Percentiles rank a stretch among this genome's conserved stretches.
phyloP scores from a whole-genome alignment of 2,888 invertebrate species.

The Drosophila koepferae region DNA sequence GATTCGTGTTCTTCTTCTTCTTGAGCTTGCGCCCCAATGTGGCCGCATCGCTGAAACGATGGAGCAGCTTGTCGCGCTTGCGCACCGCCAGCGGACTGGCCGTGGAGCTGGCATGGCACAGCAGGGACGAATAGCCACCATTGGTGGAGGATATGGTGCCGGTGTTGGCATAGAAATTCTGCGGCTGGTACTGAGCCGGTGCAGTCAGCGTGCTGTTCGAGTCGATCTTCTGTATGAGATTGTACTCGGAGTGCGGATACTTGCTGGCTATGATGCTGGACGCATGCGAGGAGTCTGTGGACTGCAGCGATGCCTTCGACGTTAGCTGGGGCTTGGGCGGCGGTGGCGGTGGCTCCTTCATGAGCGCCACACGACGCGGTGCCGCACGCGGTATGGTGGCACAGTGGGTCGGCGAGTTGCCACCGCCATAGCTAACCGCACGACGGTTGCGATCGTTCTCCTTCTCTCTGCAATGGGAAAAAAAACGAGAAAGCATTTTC shows the following conservation, averaged over 20 bases:
- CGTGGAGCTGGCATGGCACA: constrained; percentile 83
- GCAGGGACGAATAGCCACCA: constrained; percentile 67
- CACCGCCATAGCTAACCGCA: constrained; percentile 83
- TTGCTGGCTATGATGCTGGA: constrained; percentile 81
- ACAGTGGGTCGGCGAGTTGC: constrained; percentile 64
- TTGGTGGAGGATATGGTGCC: constrained; percentile 72
- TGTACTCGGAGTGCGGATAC: constrained; percentile 83
- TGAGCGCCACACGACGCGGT: constrained; percentile 83
- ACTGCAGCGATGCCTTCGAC: constrained; percentile 75
- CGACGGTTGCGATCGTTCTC: constrained; percentile 84
- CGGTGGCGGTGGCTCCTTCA: constrained; percentile 84
- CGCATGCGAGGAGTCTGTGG: constrained; percentile 62
- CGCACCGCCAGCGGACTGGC: constrained; percentile 83
- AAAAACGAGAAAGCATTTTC: constrained; percentile 14
- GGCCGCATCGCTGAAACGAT: constrained; percentile 85
- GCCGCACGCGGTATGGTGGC: constrained; percentile 83
- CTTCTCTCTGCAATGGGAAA: constrained; percentile 80
- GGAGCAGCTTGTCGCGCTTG: constrained; percentile 84
- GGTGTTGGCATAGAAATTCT: constrained; percentile 83
- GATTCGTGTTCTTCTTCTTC: constrained; percentile 84
- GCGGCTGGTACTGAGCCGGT: constrained; percentile 79
- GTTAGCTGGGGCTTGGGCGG: constrained; percentile 80
- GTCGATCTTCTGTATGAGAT: constrained; percentile 84
- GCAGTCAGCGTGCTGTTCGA: constrained; percentile 80
- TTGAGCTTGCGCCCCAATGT: constrained; percentile 84